These are phyloP conservation scores for Agrochola circellaris DNA, from an alignment of 2,888 invertebrate genomes.

Conservation along the genomic window DNA sequence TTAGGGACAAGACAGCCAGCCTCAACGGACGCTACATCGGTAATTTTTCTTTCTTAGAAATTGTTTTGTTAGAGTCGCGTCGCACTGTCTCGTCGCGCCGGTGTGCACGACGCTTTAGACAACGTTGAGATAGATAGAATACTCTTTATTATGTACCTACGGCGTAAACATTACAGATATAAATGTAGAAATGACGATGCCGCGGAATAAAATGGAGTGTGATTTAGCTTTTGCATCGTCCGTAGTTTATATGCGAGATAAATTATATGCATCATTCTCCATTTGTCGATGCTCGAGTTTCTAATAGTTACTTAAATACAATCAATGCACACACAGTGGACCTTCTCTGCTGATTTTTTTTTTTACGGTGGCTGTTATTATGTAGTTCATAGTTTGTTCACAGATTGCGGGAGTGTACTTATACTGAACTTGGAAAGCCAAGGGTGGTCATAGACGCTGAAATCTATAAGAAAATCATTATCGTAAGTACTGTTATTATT, in stretches of 20 bases:
- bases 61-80: no score
- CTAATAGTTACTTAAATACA: background rate
- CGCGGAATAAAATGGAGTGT: background rate
- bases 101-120: no score
- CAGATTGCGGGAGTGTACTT: conserved; percentile 17
- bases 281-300: background rate
- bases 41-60: no score
- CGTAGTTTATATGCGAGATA: background rate
- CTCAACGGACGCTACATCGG: background rate
- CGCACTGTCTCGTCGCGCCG: no score
- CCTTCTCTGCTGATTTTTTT: background rate
- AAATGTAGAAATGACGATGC: background rate
- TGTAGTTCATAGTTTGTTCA: conserved; percentile 11
- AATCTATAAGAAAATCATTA: conserved; percentile 26
- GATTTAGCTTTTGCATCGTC: background rate
- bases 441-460: conserved; percentile 39
- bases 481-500: background rate
- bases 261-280: background rate
- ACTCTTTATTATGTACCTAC: no score
- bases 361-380: background rate
- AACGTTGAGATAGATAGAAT: background rate
- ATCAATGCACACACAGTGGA: background rate
- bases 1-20: background rate
- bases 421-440: conserved; percentile 49
- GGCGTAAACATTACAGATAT: no score